These are phyloP conservation scores for Colletes latitarsis DNA, from an alignment of 1,140 invertebrate genomes.

Conservation along the genomic window DNA sequence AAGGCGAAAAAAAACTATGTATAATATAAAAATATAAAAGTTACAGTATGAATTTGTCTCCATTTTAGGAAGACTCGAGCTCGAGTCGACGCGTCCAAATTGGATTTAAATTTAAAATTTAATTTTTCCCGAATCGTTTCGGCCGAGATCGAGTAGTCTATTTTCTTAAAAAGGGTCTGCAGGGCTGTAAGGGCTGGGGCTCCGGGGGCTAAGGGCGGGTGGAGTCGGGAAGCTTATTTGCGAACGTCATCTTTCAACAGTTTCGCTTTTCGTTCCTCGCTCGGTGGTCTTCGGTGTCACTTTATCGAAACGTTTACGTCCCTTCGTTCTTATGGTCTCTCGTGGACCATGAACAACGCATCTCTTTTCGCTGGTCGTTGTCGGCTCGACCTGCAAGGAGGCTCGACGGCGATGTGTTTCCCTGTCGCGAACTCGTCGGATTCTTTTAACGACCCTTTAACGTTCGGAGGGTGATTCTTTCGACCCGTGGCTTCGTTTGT, in stretches of 20 bases:
- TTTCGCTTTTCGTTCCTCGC: conserved; percentile 4
- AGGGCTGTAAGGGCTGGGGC: background rate
- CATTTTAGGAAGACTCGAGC: no score
- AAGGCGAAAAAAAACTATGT: no score
- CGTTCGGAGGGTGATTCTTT: no score
- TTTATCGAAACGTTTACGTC: background rate
- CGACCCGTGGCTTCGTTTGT: background rate
- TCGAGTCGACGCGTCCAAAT: no score
- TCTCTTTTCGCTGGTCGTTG: background rate
- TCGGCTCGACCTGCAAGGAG: background rate
- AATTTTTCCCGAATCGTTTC: no score
- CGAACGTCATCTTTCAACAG: conserved; percentile 25
- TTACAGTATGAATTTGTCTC: no score
- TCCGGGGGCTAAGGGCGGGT: conserved; percentile 6
- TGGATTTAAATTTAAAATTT: no score
- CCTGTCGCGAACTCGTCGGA: background rate
- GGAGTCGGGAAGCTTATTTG: conserved; percentile 23
- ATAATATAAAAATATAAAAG: no score
- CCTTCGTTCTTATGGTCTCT: background rate
- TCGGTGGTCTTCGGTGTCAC: conserved; percentile 11
- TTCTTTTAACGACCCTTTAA: background rate
- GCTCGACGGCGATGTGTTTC: background rate
- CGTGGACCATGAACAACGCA: background rate
- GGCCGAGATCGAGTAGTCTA: no score
- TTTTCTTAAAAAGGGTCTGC: conserved; percentile 1